Conservation (phyloP, 2,888 invertebrate genomes). For the Drosophila pullipes region DNA sequence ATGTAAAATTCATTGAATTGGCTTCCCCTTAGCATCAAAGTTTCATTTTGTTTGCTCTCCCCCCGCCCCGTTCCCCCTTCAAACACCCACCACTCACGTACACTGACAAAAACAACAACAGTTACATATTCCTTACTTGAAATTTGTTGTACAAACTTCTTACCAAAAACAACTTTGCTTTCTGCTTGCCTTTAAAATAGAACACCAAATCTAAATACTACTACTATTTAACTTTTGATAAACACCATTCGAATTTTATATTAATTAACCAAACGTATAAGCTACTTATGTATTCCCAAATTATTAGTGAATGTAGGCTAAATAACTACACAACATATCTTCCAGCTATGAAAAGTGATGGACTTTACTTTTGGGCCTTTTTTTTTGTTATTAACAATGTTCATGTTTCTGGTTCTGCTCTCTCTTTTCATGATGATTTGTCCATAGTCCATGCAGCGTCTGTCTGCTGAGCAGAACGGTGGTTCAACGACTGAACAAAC, state of each 20-base stretch:
- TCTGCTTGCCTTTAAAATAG: constrained; percentile 49
- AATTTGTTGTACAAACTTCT: constrained; percentile 50
- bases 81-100: constrained; percentile 7
- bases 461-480: constrained; percentile 88
- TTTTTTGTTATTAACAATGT: constrained; percentile 4
- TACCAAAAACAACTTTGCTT: constrained; percentile 45
- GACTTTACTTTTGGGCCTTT: background rate
- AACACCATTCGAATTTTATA: constrained; percentile 42
- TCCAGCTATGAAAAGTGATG: background rate
- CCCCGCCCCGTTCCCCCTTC: background rate
- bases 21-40: constrained; percentile 37
- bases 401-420: constrained; percentile 25
- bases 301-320: constrained; percentile 49
- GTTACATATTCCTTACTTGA: constrained; percentile 20
- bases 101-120: constrained; percentile 30
- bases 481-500: constrained; percentile 86
- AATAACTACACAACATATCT: constrained; percentile 6
- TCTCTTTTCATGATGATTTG: constrained; percentile 58
- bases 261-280: constrained; percentile 16
- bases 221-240: constrained; percentile 27
- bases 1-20: constrained; percentile 56
- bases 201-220: constrained; percentile 14
- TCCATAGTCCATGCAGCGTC: constrained; percentile 90
- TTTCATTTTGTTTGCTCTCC: constrained; percentile 51
- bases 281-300: constrained; percentile 23